Evolutionary conservation across 2,888 invertebrate genomes (phyloP).

Genomic region (Eremobia ochroleuca): DNA sequence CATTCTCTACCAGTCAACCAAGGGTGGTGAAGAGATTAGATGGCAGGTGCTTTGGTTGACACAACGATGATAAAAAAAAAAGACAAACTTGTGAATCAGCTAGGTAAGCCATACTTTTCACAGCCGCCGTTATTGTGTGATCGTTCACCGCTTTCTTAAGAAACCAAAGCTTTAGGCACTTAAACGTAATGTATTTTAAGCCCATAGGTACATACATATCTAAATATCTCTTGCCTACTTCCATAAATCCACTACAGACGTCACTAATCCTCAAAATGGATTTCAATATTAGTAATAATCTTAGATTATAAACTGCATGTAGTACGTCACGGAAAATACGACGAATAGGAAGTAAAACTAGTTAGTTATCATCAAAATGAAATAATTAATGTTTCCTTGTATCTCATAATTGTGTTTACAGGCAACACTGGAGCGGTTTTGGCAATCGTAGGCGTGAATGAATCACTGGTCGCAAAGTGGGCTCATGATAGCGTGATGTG

Average conservation of each 20-base stretch:
- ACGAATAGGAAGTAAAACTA: slow-evolving; percentile 70
- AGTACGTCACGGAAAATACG: slow-evolving; percentile 36
- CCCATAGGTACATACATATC: not conserved
- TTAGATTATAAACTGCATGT: slow-evolving; percentile 4
- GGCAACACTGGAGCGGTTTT: slow-evolving; percentile 62
- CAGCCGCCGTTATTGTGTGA: too few relatives aligned
- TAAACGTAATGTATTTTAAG: not conserved
- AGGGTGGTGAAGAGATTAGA: too few relatives aligned
- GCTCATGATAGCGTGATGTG: slow-evolving; percentile 12
- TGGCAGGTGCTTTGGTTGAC: too few relatives aligned
- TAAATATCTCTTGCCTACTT: not conserved
- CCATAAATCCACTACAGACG: not conserved
- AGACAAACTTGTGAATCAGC: not conserved
- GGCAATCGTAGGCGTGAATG: slow-evolving; percentile 69
- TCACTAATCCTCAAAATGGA: not conserved
- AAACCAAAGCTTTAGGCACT: not conserved
- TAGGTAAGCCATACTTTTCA: not conserved
- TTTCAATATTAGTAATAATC: not conserved
- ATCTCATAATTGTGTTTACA: slow-evolving; percentile 67
- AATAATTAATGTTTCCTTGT: slow-evolving; percentile 69
- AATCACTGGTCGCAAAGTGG: slow-evolving; percentile 67
- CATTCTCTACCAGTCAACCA: too few relatives aligned
- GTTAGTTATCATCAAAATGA: slow-evolving; percentile 37
- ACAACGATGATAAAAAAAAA: too few relatives aligned
- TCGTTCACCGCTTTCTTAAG: too few relatives aligned